Base-by-base conservation (phyloP, 2,113 vertebrate genomes). In the Castor canadensis region DNA sequence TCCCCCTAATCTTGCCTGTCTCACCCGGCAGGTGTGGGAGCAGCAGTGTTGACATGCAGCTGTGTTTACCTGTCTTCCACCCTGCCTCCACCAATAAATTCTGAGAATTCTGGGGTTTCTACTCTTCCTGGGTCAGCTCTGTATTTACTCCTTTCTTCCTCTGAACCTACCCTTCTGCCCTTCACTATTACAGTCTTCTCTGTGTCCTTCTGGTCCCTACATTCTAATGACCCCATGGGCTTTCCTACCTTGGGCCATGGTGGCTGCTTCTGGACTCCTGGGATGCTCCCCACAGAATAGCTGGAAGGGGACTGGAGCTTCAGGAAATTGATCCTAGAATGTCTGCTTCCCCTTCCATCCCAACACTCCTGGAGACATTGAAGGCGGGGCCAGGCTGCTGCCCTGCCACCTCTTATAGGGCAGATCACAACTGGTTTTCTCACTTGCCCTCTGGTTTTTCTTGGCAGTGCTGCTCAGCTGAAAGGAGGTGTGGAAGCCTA, bases 381-480 rank as follows among this genome's bases (percentile, higher is more conserved):
- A 72, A 93, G 97, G 97, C 4, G 93, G 95, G 62, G 92, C 79
- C 64, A 1, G 26, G 47, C 62, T 75, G 86, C 52, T 22, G 40
- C 56, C 30, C 58, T 72, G 83, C 81, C 82, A 91, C 93, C 85
- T 96, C 88, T 96, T 88, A 91, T 87, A 56, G 88, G 81, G 95
- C 95, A 94, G 94, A 94, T 94, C 91, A 40, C 96, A 97, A 97
- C 97, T 96, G 96, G 97, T 97, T 98, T 97, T 94, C 94, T 98
- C 77, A 95, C 93, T 93, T 80, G 81, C 92, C 69, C 73, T 97
- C 91, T 45, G 88, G 95, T 96, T 97, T 97, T 95, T 98, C 92
- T 97, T 97, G 97, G 96, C 88, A 9, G 49, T n/a, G 67, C 77
- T 91, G 85, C 64, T 84, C 2, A 17, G 47, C 77, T 93, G 85